Evolutionary conservation across 2,797 vertebrate genomes (phyloP), one percentile per base, ranked within the genome.

Genomic region (Nannoperca australis): DNA sequence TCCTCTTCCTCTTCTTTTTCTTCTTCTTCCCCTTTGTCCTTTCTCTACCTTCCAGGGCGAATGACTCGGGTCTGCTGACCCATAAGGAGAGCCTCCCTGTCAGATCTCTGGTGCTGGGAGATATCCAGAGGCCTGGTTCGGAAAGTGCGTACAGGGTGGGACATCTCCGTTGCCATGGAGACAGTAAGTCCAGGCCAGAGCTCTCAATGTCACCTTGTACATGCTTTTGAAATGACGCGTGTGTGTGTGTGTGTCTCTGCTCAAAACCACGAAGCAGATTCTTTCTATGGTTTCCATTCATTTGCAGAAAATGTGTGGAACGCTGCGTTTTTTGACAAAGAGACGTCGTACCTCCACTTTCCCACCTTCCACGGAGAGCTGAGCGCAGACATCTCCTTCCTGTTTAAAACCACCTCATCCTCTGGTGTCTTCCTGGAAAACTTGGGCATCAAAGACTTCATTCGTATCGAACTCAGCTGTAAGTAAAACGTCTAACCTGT

Each of bases 381-480:
- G 59, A 99, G 97, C 0, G 97, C 97, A 0, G 97, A 99, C 69
- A 94, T 99, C 54, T 97, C 97, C 24, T 98, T 99, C 94, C 96
- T 97, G 84, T 99, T 99, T 84, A 99, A 99, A 93, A 99, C 97
- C 71, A 95, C 94, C 38, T 95, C 97, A 38, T 95, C 95, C 2
- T 97, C 97, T 0, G 98, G 98, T 18, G 94, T 99, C 20, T 98
- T 99, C 94, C 92, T 99, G 91, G 98, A 99, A 91, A 99, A 98
- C 89, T 64, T 99, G 80, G 97, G 97, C 86, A 98, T 98, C 91
- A 97, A 96, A 66, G 97, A 99, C 85, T 99, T 98, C 88, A 97
- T 99, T 82, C 95, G 97, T 54, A 96, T 99, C 78, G 97, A 99
- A 64, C 94, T 99, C 53, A 92, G 94, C 87, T 96, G 97, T 99